phyloP scores from a whole-genome alignment of 37 sponge, comb jelly and placozoan genomes.

The Diacarnus erythraeanus region DNA sequence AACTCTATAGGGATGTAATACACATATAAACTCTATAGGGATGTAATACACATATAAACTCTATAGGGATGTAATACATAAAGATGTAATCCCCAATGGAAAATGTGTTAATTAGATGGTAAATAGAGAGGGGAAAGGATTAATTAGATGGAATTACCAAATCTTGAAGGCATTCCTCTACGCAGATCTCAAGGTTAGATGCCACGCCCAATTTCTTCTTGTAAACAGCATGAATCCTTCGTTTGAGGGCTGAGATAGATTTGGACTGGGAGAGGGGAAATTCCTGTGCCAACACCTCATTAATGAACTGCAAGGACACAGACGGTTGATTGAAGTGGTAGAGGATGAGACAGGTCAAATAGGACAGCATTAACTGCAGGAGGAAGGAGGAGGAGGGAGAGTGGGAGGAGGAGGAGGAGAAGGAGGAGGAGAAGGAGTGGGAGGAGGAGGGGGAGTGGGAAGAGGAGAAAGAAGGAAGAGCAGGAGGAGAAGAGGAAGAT shows the following conservation, averaged over 20 bases:
- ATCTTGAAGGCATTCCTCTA: slow-evolving; percentile 35
- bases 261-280: slow-evolving; percentile 13
- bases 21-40: no score
- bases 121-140: no score
- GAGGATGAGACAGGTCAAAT: slow-evolving; percentile 7
- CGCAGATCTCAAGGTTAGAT: background rate
- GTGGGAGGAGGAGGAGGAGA: background rate
- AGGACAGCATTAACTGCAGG: background rate
- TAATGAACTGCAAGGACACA: background rate
- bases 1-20: no score
- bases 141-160: slow-evolving; percentile 44
- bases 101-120: no score
- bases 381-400: background rate
- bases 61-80: no score
- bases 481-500: background rate
- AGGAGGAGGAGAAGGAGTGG: slow-evolving; percentile 3
- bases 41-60: no score
- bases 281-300: slow-evolving; percentile 2
- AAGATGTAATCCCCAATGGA: no score
- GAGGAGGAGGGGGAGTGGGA: background rate
- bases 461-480: background rate
- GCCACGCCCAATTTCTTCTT: background rate
- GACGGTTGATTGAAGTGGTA: background rate
- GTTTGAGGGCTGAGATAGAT: background rate
- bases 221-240: slow-evolving; percentile 2